phyloP scores from a whole-genome alignment of 2,113 vertebrate genomes.

The Elanus axillaris region DNA sequence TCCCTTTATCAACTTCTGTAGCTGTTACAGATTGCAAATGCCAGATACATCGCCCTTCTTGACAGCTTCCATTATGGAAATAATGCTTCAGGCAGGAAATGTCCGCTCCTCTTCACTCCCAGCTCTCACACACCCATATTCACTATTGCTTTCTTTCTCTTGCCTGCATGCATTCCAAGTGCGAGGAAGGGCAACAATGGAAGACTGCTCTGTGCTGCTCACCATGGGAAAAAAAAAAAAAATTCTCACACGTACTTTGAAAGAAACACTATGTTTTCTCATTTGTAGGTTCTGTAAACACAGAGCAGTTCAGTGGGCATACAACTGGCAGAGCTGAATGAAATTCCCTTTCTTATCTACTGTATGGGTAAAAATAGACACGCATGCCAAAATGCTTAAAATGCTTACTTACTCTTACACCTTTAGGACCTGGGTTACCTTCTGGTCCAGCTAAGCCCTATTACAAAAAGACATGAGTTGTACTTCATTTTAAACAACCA shows the following conservation, averaged over 20 bases:
- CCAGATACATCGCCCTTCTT: neutral
- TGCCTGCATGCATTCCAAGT: neutral
- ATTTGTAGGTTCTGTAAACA: neutral
- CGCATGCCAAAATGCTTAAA: slow-evolving; percentile 37
- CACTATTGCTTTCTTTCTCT: neutral
- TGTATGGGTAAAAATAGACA: neutral
- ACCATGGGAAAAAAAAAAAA: neutral
- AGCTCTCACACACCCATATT: neutral
- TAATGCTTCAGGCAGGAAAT: slow-evolving; percentile 5
- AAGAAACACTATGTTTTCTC: neutral
- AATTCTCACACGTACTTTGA: neutral
- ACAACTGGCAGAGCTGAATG: neutral
- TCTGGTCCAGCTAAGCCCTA: slow-evolving; percentile 92
- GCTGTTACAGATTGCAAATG: neutral
- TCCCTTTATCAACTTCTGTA: neutral
- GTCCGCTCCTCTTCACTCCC: neutral
- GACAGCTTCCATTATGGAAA: neutral
- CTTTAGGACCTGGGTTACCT: slow-evolving; percentile 93
- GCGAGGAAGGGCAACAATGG: neutral
- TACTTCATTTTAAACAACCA: slow-evolving; percentile 1
- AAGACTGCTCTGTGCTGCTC: neutral
- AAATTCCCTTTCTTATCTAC: neutral
- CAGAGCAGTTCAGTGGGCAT: neutral
- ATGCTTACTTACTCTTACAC: slow-evolving; percentile 86
- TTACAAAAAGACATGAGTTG: slow-evolving; percentile 18